Conservation (phyloP, 1,140 invertebrate species). For the Apis mellifera region Amel_HAv3.1 CM009931.2:455001-455500, state of each 20-base stretch:
- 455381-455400: too few relatives aligned
- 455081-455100: conserved; percentile 63
- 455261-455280: conserved; percentile 41
- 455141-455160: conserved; percentile 61
- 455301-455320: not conserved
- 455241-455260: conserved; percentile 37
- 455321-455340: conserved; percentile 4
- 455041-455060: too few relatives aligned
- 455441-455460: too few relatives aligned
- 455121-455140: conserved; percentile 47
- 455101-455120: conserved; percentile 43
- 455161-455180: conserved; percentile 27
- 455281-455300: conserved; percentile 18
- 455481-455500: not conserved
- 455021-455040: too few relatives aligned
- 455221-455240: conserved; percentile 48
- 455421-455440: not conserved
- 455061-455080: conserved; percentile 52
- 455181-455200: conserved; percentile 33
- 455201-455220: conserved; percentile 37
- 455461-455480: not conserved
- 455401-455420: not conserved
- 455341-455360: not conserved
- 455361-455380: not conserved
- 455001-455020: too few relatives aligned